Percentiles rank a stretch among this genome's conserved stretches.
phyloP scores from a whole-genome alignment of 2,888 invertebrate species.

The Chirona hameri region DNA sequence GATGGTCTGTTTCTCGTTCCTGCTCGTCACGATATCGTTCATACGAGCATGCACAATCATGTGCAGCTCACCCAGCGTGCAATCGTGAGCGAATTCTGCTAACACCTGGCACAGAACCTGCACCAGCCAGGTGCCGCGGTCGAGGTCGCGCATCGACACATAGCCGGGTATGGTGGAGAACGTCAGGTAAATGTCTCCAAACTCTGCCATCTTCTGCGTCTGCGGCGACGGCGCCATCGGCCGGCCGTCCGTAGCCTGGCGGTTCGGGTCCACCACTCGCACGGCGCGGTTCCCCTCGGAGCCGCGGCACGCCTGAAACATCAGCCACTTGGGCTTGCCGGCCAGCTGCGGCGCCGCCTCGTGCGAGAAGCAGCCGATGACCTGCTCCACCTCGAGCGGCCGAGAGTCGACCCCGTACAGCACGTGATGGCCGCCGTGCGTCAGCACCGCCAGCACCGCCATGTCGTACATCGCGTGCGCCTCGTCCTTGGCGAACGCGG shows the following conservation, averaged over 20 bases:
- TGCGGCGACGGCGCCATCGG: not conserved
- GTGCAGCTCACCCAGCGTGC: not conserved
- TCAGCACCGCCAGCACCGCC: conserved; percentile 2
- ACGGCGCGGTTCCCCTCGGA: not conserved
- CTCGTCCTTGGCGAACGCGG: not conserved
- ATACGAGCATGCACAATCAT: not conserved
- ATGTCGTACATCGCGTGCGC: not conserved
- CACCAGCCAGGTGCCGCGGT: conserved; percentile 8
- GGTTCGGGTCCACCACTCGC: not conserved
- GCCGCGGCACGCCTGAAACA: conserved; percentile 29
- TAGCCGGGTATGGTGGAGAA: conserved; percentile 24
- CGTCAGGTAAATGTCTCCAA: not conserved
- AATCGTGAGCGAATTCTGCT: not conserved
- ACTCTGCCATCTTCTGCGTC: not conserved
- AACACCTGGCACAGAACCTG: conserved; percentile 4
- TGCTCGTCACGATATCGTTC: not conserved
- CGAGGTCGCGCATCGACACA: conserved; percentile 24
- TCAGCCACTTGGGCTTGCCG: conserved; percentile 26
- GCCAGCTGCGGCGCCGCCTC: not conserved
- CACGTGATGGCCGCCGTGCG: not conserved
- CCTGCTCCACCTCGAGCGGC: not conserved
- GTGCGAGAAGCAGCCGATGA: conserved; percentile 1
- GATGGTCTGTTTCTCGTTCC: not conserved
- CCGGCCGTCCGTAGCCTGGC: not conserved
- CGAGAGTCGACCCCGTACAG: conserved; percentile 24